A percentile compares a stretch with the other conserved stretches of the same genome.
These are phyloP conservation scores for Drosophila sechellia DNA, from an alignment of 1,140 invertebrate species.

Conservation along the genomic window DNA sequence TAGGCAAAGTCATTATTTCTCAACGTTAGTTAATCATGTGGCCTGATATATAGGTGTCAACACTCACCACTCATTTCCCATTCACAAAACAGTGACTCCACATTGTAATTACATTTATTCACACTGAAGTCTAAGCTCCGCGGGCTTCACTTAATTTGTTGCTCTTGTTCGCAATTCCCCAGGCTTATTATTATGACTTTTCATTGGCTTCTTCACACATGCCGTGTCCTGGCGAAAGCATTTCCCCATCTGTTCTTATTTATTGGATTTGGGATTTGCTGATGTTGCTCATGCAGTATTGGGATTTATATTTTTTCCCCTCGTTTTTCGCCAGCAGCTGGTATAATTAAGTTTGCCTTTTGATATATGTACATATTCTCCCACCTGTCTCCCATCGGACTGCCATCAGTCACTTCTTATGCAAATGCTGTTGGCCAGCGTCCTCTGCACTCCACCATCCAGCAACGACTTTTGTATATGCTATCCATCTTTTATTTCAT, in stretches of 20 bases:
- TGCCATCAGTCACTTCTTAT: constrained; percentile 58
- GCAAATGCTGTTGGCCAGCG: constrained; percentile 53
- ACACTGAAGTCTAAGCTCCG: constrained; percentile 18
- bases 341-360: constrained; percentile 72
- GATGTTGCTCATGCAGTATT: constrained; percentile 64
- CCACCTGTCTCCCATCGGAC: constrained; percentile 54
- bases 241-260: constrained; percentile 58
- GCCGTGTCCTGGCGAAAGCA: constrained; percentile 14
- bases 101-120: constrained; percentile 73
- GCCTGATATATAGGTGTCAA: constrained; percentile 32
- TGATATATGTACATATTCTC: constrained; percentile 45
- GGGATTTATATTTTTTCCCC: constrained; percentile 57
- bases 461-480: constrained; percentile 3
- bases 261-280: constrained; percentile 82
- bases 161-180: constrained; percentile 53
- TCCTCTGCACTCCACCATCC: constrained; percentile 9
- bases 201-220: constrained; percentile 47
- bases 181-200: constrained; percentile 68
- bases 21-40: constrained; percentile 64
- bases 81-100: constrained; percentile 40
- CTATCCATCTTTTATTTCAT: neutral
- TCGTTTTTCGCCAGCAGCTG: constrained; percentile 31
- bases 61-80: constrained; percentile 39
- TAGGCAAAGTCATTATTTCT: constrained; percentile 12
- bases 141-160: constrained; percentile 33